A percentile compares a stretch with the other conserved stretches of the same genome.
phyloP scores from a whole-genome alignment of 2,113 vertebrate species.

The Lampris megalopsis region DNA sequence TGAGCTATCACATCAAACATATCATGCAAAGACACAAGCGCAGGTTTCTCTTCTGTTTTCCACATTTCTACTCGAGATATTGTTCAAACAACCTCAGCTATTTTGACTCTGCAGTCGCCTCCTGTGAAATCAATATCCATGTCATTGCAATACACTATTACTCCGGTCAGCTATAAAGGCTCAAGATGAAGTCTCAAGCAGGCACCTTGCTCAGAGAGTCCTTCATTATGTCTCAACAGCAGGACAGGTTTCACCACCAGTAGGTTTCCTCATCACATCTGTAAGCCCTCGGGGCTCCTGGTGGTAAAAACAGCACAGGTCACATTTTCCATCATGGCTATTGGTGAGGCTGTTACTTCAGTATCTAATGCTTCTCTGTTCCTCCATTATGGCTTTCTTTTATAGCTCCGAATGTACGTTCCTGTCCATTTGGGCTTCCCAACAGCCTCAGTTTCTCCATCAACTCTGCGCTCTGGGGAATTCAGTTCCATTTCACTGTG shows the following conservation, averaged over 20 bases:
- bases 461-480: no score
- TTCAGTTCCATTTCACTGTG: no score
- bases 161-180: not conserved
- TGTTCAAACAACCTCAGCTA: not conserved
- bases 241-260: not conserved
- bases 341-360: no score
- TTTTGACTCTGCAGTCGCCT: not conserved
- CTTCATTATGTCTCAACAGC: not conserved
- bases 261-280: not conserved
- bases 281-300: not conserved
- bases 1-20: not conserved
- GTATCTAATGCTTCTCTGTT: no score
- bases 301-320: not conserved
- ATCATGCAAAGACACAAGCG: not conserved
- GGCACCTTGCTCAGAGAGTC: not conserved
- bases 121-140: not conserved
- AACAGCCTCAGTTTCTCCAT: no score
- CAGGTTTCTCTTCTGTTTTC: not conserved
- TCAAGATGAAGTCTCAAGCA: not conserved
- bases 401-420: no score
- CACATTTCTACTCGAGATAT: not conserved
- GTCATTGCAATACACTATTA: not conserved
- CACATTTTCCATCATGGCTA: not conserved
- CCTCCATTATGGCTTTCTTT: no score
- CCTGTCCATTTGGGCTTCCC: no score